Conservation (phyloP, 2,888 invertebrate species). For the Cyclophora punctaria region DNA sequence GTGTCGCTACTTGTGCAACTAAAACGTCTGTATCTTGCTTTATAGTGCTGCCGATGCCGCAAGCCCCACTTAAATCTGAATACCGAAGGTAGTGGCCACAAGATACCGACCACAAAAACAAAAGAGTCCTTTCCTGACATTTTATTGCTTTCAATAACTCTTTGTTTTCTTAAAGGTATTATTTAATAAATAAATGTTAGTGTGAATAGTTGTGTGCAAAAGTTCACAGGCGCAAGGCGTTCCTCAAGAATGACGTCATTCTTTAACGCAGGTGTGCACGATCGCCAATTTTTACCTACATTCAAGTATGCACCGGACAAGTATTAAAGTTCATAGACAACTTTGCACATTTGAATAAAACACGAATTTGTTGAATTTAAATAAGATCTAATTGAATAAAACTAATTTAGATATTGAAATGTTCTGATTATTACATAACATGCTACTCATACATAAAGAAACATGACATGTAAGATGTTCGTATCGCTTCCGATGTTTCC, state of each 20-base stretch:
- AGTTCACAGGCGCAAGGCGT: constrained; percentile 25
- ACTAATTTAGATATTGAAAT: neutral
- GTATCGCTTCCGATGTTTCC: constrained; percentile 37
- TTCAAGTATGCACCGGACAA: constrained; percentile 25
- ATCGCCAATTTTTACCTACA: constrained; percentile 29
- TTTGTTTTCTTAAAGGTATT: too few relatives aligned
- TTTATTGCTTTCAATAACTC: too few relatives aligned
- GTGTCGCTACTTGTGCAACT: constrained; percentile 50
- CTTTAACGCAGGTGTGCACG: constrained; percentile 36
- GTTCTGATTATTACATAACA: neutral
- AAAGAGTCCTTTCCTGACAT: too few relatives aligned
- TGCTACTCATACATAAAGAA: neutral
- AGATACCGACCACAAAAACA: too few relatives aligned
- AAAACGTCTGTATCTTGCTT: constrained; percentile 20
- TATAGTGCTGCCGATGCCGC: constrained; percentile 7
- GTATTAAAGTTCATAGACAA: neutral
- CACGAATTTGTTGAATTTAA: neutral
- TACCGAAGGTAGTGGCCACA: too few relatives aligned
- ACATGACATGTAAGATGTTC: constrained; percentile 19
- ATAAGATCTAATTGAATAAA: neutral
- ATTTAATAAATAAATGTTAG: too few relatives aligned
- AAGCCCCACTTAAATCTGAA: constrained; percentile 7
- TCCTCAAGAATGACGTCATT: constrained; percentile 38
- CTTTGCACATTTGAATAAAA: neutral
- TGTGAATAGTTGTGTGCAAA: constrained; percentile 7